These are phyloP conservation scores for Loris lydekkerianus DNA, from an alignment of 2,797 vertebrate genomes.

Conservation along the genomic window DNA sequence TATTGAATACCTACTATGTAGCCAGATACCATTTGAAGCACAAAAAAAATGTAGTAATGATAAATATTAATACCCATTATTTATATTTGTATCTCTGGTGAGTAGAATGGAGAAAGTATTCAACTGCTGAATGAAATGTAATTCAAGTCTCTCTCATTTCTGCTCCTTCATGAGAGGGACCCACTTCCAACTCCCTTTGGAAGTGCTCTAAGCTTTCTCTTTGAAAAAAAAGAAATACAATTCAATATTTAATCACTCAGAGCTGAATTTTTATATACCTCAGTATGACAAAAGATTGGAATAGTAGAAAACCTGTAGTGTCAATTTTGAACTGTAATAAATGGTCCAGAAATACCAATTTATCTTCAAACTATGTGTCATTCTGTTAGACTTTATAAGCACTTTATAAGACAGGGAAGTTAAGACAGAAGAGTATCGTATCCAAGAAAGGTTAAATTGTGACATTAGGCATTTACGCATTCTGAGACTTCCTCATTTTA, in stretches of 20 bases:
- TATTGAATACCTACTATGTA: background rate
- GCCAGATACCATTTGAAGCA: background rate
- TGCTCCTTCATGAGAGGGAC: too few relatives aligned
- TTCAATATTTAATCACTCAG: constrained; percentile 10
- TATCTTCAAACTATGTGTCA: constrained; percentile 43
- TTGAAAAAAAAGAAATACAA: constrained; percentile 19
- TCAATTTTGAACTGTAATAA: constrained; percentile 41
- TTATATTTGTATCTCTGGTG: constrained; percentile 3
- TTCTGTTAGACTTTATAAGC: background rate
- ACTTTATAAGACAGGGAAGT: constrained; percentile 3
- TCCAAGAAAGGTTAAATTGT: constrained; percentile 32
- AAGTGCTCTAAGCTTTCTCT: too few relatives aligned
- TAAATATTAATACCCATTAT: background rate
- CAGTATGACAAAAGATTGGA: constrained; percentile 28
- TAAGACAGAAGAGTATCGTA: constrained; percentile 6
- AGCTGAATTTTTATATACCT: background rate
- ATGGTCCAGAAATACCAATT: constrained; percentile 30
- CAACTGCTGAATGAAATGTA: constrained; percentile 12
- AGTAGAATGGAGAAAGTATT: background rate
- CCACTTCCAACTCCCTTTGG: too few relatives aligned
- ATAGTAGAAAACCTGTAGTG: background rate
- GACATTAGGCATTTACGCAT: background rate
- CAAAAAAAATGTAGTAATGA: constrained; percentile 1
- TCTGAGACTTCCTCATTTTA: constrained; percentile 39
- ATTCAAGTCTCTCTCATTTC: background rate